Evolutionary conservation across 1,140 invertebrate species (phyloP).

Genomic region (Calliphora vicina): DNA sequence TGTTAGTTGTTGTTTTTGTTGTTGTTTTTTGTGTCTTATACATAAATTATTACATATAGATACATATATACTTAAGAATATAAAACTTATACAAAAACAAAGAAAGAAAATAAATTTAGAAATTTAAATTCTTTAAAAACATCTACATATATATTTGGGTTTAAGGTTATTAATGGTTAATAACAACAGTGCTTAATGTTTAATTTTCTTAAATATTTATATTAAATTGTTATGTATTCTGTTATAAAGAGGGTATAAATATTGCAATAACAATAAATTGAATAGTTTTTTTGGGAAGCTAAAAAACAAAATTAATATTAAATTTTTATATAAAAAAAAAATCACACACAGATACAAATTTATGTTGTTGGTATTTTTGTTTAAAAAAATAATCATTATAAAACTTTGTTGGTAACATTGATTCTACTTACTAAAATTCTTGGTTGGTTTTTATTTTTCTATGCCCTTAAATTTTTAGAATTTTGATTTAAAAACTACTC

Average conservation of each 20-base stretch:
- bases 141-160: not conserved
- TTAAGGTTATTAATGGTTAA: not conserved
- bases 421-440: constrained; percentile 13
- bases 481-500: constrained; percentile 40
- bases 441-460: constrained; percentile 14
- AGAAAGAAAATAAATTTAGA: too few species aligned
- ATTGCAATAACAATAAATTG: not conserved
- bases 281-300: not conserved
- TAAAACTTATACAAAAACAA: not conserved
- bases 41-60: not conserved
- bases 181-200: not conserved
- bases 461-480: constrained; percentile 31
- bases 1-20: not conserved
- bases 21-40: too few species aligned
- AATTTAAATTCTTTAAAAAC: not conserved
- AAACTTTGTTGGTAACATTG: not conserved
- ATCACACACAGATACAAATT: not conserved
- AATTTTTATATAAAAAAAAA: not conserved
- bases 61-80: not conserved
- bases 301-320: not conserved
- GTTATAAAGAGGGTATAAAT: not conserved
- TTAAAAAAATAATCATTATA: not conserved
- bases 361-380: not conserved
- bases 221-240: not conserved
- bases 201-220: not conserved